These are phyloP conservation scores for Tenthredo livida DNA, from an alignment of 2,888 invertebrate genomes.

Conservation along the genomic window DNA sequence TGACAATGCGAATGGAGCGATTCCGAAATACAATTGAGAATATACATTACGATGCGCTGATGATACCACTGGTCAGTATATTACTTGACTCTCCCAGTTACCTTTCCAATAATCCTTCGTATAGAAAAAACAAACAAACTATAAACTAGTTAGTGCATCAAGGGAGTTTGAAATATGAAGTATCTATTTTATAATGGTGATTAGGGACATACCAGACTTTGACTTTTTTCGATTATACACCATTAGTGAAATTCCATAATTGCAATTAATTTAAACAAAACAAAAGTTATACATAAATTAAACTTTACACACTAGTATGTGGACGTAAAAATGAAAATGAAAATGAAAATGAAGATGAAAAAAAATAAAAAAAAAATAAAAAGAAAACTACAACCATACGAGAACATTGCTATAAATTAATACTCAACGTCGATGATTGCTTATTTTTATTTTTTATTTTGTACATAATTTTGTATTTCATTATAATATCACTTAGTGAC, in stretches of 20 bases:
- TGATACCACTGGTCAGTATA: slow-evolving; percentile 52
- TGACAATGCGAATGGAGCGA: slow-evolving; percentile 54
- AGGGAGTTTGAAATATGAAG: slow-evolving; percentile 57
- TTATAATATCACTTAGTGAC: slow-evolving; percentile 31
- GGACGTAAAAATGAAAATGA: slow-evolving; percentile 6
- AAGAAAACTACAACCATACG: slow-evolving; percentile 16
- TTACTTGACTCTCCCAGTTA: slow-evolving; percentile 51
- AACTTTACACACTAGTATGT: slow-evolving; percentile 1
- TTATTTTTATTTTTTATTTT: slow-evolving; percentile 40
- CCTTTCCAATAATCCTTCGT: slow-evolving; percentile 52
- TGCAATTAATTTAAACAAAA: slow-evolving; percentile 15
- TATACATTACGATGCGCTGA: slow-evolving; percentile 54
- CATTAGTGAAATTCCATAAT: slow-evolving; percentile 43
- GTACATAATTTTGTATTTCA: slow-evolving; percentile 49
- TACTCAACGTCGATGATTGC: slow-evolving; percentile 42
- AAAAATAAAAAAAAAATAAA: too few species aligned
- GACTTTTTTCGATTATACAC: slow-evolving; percentile 27
- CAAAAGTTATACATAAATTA: neutral
- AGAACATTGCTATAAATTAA: slow-evolving; percentile 45
- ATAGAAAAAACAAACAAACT: neutral
- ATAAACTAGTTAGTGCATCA: slow-evolving; percentile 46
- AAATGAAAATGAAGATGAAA: neutral
- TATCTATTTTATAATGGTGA: slow-evolving; percentile 49
- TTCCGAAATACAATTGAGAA: slow-evolving; percentile 54
- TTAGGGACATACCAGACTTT: slow-evolving; percentile 27